A percentile compares a stretch with the other conserved stretches of the same genome.
phyloP scores from a whole-genome alignment of 2,113 vertebrate genomes.

The Cyprinodon tularosa region DNA sequence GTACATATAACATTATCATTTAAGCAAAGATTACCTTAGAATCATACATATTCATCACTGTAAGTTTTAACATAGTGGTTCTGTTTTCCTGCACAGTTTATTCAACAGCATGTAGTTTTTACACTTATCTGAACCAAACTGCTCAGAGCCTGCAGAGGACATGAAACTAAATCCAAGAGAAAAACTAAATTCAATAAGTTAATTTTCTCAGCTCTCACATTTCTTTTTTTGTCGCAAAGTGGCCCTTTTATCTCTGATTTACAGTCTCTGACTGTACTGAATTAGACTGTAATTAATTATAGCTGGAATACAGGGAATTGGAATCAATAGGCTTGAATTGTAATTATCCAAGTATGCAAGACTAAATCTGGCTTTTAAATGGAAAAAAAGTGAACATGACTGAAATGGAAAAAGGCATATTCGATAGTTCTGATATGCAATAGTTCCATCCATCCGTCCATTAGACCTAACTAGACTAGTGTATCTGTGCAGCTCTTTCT shows the following conservation, averaged over 20 bases:
- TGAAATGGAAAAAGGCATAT: no score
- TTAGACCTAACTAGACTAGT: no score
- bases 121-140: not conserved
- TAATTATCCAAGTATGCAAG: not conserved
- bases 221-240: not conserved
- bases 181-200: not conserved
- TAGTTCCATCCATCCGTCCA: no score
- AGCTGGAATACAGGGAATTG: not conserved
- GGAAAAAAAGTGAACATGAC: no score
- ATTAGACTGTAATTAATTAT: not conserved
- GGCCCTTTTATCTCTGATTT: not conserved
- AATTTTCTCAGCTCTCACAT: not conserved
- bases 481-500: no score
- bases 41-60: conserved; percentile 1
- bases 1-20: not conserved
- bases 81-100: not conserved
- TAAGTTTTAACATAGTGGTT: not conserved
- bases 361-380: no score
- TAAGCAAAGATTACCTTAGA: not conserved
- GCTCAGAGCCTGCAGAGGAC: not conserved
- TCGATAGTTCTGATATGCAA: no score
- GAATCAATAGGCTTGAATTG: not conserved
- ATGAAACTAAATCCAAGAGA: not conserved
- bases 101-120: not conserved
- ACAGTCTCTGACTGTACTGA: not conserved